Base-by-base conservation (phyloP, 2,113 vertebrate species). In the Serilophus lunatus region DNA sequence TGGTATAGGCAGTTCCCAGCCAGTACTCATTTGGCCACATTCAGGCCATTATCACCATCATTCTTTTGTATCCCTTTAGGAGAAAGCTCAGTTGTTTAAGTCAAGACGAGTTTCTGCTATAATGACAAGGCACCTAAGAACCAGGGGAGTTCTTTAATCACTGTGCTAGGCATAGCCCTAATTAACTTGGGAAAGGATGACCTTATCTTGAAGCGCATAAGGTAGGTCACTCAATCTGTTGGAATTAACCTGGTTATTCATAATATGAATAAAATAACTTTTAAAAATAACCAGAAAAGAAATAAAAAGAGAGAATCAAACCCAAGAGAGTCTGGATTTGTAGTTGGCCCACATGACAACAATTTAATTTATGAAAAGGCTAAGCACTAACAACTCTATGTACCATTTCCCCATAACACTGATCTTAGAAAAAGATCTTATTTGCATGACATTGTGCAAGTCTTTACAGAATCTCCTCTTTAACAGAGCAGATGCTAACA, bases 171-270 rank as follows among this genome's bases (percentile, higher is more conserved):
- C 25, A 76, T 19, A 61, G 49, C 19, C 63, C 78, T 87, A 93
- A 96, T 85, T 82, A 94, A 91, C 74, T 82, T 47, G 66, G 44
- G 78, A 85, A 91, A 85, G 74, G 49, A 64, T 64, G 2, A 75
- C 24, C 14, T 93, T 87, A 49, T 40, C 40, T 82, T 53, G 61
- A 87, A 78, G 66, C 22, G 71, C 2, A 10, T 26, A 82, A 95
- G 45, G 40, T 74, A 86, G 87, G 78, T 92, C 78, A 95, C 35
- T 54, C 61, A 81, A 66, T 78, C 51, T 33, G 60, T 0, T 60
- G 20, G 74, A 86, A 84, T 84, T 93, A 91, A 91, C 70, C 75
- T 72, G 61, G n/a, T 92, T 94, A 77, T 63, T 68, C 84, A 69
- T 65, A 92, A 76, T 45, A 88, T 1, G 0, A 42, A 84, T 15